phyloP scores from a whole-genome alignment of 37 sponge, comb jelly and placozoan genomes.

The Diacarnus erythraeanus region DNA sequence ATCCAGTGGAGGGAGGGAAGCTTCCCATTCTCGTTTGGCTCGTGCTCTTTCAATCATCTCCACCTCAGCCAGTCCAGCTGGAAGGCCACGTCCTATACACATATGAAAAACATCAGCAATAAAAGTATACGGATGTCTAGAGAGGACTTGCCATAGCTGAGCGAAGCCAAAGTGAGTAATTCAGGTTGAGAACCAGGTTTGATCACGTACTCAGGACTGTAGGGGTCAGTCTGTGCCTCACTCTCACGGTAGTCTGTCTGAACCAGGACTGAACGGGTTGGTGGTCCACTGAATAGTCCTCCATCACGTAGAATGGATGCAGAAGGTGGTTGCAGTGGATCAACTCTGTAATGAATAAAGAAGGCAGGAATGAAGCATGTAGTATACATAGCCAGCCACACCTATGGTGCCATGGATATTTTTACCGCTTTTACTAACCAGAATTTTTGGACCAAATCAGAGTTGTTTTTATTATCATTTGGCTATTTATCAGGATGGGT shows the following conservation, averaged over 20 bases:
- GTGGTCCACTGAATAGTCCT: conserved; percentile 14
- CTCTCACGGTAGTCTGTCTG: conserved; percentile 93
- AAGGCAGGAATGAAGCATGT: not conserved
- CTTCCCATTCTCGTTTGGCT: conserved; percentile 92
- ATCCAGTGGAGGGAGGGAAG: conserved; percentile 78
- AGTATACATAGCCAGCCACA: too few species aligned
- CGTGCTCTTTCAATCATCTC: conserved; percentile 98
- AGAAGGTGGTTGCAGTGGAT: conserved; percentile 43
- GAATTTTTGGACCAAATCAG: not conserved
- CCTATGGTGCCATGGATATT: not conserved
- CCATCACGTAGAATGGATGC: not conserved
- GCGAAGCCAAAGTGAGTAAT: conserved; percentile 84
- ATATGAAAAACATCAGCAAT: not conserved
- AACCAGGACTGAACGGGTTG: conserved; percentile 52
- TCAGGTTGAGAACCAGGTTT: conserved; percentile 91
- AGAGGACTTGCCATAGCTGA: conserved; percentile 69
- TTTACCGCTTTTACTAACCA: not conserved
- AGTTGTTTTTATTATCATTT: not conserved
- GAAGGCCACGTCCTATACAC: conserved; percentile 74
- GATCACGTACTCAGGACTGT: conserved; percentile 84
- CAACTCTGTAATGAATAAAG: conserved; percentile 24
- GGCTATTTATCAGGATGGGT: not conserved
- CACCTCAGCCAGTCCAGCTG: conserved; percentile 96
- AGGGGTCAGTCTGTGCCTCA: conserved; percentile 97
- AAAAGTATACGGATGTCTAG: not conserved